Evolutionary conservation across 2,797 vertebrate species (phyloP).

Genomic region (Dermochelys coriacea): DNA sequence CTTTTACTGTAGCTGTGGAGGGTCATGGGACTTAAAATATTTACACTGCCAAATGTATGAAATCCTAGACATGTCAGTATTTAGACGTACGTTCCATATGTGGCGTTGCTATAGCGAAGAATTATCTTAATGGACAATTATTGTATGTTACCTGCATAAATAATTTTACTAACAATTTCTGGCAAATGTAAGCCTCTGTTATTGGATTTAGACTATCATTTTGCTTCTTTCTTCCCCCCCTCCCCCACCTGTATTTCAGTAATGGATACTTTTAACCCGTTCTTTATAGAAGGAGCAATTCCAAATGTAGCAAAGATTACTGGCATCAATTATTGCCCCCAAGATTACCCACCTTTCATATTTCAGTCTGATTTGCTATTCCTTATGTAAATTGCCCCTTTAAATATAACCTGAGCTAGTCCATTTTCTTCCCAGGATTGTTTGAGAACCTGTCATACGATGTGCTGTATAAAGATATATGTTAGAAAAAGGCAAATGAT

Average conservation of each 20-base stretch:
- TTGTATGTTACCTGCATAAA: background rate
- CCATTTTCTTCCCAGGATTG: conserved; percentile 21
- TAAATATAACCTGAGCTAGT: background rate
- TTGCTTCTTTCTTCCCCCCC: background rate
- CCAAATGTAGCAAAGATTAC: background rate
- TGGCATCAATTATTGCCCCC: background rate
- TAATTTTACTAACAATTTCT: background rate
- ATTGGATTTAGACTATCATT: background rate
- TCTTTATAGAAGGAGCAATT: background rate
- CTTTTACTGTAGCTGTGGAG: conserved; percentile 38
- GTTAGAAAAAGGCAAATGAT: background rate
- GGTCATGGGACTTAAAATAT: conserved; percentile 49
- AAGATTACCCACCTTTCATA: background rate
- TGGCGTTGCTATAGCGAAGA: conserved; percentile 28
- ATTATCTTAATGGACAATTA: background rate
- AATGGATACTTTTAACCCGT: background rate
- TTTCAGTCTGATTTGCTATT: conserved; percentile 21
- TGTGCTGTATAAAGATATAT: background rate
- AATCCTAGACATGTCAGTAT: background rate
- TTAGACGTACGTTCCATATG: background rate
- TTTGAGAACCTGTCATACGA: background rate
- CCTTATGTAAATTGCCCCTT: background rate
- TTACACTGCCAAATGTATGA: conserved; percentile 1
- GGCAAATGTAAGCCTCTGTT: background rate
- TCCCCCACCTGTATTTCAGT: background rate